These are phyloP conservation scores for Ailurus styani DNA, from an alignment of 2,113 vertebrate species.

Conservation along the genomic window DNA sequence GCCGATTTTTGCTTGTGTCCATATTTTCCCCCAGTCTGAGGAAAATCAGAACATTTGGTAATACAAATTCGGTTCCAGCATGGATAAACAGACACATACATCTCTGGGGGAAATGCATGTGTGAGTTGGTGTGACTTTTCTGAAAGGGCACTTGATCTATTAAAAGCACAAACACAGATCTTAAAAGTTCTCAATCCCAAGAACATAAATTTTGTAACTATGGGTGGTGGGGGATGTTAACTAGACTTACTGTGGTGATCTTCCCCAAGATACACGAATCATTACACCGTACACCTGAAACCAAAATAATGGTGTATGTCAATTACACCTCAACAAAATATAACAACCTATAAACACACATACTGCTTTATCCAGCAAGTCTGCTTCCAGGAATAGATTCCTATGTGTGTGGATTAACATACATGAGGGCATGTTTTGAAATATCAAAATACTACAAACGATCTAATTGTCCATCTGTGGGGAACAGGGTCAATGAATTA, in stretches of 20 bases:
- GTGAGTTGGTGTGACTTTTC: not conserved
- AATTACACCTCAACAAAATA: not conserved
- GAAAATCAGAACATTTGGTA: not conserved
- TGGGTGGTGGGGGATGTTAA: not conserved
- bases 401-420: not conserved
- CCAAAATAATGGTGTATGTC: not conserved
- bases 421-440: not conserved
- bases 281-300: not conserved
- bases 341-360: not conserved
- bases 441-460: not conserved
- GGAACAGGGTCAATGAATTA: not conserved
- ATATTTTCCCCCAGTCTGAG: not conserved
- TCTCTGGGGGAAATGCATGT: not conserved
- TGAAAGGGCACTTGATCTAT: not conserved
- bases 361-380: not conserved
- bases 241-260: not conserved
- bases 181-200: not conserved
- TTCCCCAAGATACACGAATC: not conserved
- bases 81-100: not conserved
- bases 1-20: not conserved
- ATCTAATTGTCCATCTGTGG: not conserved
- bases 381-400: not conserved
- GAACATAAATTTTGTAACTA: not conserved
- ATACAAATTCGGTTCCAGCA: not conserved
- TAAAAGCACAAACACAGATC: not conserved